Evolutionary conservation across 2,888 invertebrate species (phyloP).

Genomic region (Silvanus unidentatus): DNA sequence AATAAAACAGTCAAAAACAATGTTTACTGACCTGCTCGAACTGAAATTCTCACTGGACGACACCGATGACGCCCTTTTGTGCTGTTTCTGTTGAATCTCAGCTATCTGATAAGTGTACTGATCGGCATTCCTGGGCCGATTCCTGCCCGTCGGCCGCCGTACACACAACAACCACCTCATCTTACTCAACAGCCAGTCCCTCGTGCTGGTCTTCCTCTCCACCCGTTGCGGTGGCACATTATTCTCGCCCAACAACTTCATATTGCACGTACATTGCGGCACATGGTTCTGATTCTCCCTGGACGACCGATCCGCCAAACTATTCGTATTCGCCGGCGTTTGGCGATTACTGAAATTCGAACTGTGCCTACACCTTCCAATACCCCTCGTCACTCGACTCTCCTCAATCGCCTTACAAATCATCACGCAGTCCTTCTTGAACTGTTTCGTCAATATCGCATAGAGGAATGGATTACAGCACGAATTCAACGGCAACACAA

Average conservation of each 20-base stretch:
- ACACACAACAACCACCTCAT: slow-evolving; percentile 50
- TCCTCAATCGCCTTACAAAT: slow-evolving; percentile 96
- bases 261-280: slow-evolving; percentile 56
- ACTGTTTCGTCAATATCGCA: slow-evolving; percentile 95
- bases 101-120: slow-evolving; percentile 71
- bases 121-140: slow-evolving; percentile 51
- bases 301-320: slow-evolving; percentile 72
- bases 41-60: slow-evolving; percentile 88
- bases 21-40: slow-evolving; percentile 54
- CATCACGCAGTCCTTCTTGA: slow-evolving; percentile 94
- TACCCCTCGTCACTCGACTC: slow-evolving; percentile 80
- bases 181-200: slow-evolving; percentile 45
- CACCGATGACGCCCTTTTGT: slow-evolving; percentile 73
- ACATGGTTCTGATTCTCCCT: slow-evolving; percentile 60
- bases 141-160: slow-evolving; percentile 37
- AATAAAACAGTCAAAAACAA: background rate
- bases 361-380: slow-evolving; percentile 78
- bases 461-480: slow-evolving; percentile 98
- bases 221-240: slow-evolving; percentile 27
- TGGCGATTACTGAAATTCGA: slow-evolving; percentile 84
- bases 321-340: slow-evolving; percentile 82
- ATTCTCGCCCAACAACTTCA: slow-evolving; percentile 50
- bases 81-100: slow-evolving; percentile 69
- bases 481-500: slow-evolving; percentile 90
- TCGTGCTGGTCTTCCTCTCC: slow-evolving; percentile 38